Conservation (phyloP, 2,888 invertebrate genomes). For the Coecobrya sp. region DNA sequence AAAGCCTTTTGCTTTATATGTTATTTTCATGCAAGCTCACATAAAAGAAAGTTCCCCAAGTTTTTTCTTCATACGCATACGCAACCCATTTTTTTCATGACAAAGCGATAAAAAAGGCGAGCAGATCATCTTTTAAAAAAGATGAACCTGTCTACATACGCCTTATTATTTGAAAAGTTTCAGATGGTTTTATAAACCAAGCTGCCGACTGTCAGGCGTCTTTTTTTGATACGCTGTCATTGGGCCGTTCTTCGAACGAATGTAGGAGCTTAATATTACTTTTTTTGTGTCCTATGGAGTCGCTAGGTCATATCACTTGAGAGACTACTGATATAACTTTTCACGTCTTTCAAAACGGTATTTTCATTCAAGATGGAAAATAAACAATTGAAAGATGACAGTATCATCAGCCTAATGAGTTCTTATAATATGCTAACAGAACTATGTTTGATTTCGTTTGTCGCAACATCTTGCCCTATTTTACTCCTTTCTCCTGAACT, state of each 20-base stretch:
- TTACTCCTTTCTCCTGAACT: not conserved
- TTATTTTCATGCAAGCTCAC: conserved; percentile 17
- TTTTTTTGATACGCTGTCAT: not conserved
- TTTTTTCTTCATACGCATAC: conserved; percentile 23
- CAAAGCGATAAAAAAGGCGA: conserved; percentile 39
- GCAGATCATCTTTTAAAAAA: conserved; percentile 28
- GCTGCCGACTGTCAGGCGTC: not conserved
- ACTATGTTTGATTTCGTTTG: not conserved
- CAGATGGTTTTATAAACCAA: not conserved
- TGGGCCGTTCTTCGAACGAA: not conserved
- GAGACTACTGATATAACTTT: not conserved
- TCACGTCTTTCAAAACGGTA: not conserved
- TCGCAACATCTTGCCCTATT: conserved; percentile 15
- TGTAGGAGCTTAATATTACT: not conserved
- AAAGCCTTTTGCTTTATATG: not conserved
- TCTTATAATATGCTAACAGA: conserved; percentile 26
- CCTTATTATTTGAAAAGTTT: conserved; percentile 6
- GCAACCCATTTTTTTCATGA: conserved; percentile 42
- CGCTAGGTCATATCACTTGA: not conserved
- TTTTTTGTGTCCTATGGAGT: not conserved
- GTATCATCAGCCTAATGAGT: conserved; percentile 50
- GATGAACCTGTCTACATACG: not conserved
- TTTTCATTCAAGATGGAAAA: not conserved
- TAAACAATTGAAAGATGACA: conserved; percentile 45
- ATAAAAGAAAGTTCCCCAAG: conserved; percentile 15